phyloP scores from a whole-genome alignment of 2,797 vertebrate species.

The Coendou prehensilis region DNA sequence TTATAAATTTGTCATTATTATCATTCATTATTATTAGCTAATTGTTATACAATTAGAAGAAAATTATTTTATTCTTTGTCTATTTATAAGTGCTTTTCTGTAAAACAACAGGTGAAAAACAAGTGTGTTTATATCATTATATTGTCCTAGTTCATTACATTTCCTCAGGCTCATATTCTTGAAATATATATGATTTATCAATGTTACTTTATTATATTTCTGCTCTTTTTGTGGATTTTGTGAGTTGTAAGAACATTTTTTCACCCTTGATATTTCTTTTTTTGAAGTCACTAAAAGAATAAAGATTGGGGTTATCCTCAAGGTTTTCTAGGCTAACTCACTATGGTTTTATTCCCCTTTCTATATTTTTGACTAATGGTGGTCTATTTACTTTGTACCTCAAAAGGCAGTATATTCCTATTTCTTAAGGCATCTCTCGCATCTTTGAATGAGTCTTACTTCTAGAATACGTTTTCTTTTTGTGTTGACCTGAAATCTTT shows the following conservation, averaged over 20 bases:
- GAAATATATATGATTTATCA: neutral
- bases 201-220: neutral
- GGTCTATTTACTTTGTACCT: neutral
- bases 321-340: neutral
- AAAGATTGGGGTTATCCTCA: neutral
- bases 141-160: neutral
- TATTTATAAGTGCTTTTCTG: neutral
- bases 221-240: neutral
- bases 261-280: neutral
- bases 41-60: neutral
- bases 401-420: neutral
- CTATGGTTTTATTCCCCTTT: neutral
- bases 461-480: neutral
- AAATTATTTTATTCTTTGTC: neutral
- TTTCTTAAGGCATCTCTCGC: conserved; percentile 7
- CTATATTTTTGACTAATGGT: neutral
- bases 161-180: neutral
- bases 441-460: neutral
- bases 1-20: conserved; percentile 14
- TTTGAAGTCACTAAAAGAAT: neutral
- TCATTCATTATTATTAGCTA: conserved; percentile 3
- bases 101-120: conserved; percentile 25
- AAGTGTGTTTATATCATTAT: neutral
- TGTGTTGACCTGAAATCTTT: neutral
- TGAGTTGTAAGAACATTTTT: neutral